These are phyloP conservation scores for Myotis findleyi DNA, from an alignment of 2,797 vertebrate genomes.

Conservation along the genomic window DNA sequence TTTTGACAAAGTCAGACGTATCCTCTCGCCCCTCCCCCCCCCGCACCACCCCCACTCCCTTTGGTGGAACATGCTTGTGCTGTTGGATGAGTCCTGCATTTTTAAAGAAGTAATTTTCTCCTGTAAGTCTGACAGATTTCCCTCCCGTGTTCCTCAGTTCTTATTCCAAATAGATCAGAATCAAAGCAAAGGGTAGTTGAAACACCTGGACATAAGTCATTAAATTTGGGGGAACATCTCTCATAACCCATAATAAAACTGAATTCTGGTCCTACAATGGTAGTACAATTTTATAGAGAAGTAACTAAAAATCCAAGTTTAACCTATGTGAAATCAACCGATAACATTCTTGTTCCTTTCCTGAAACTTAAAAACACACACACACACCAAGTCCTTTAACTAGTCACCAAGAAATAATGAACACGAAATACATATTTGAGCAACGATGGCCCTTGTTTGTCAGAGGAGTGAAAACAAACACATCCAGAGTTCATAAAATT, in stretches of 20 bases:
- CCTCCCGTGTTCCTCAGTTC: background rate
- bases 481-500: constrained; percentile 57
- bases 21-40: rapidly evolving
- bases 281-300: background rate
- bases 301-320: constrained; percentile 10
- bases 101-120: constrained; percentile 40
- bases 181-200: background rate
- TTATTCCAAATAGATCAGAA: background rate
- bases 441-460: background rate
- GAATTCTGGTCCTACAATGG: background rate
- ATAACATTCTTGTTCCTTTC: background rate
- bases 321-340: background rate
- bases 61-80: background rate
- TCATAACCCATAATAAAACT: background rate
- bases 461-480: constrained; percentile 30
- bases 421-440: background rate
- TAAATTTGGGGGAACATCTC: background rate
- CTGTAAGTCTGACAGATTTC: background rate
- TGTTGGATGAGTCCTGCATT: background rate
- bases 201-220: background rate
- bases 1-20: background rate
- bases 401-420: constrained; percentile 32
- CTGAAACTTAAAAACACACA: constrained; percentile 19
- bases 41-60: too few species aligned
- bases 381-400: constrained; percentile 16